A percentile compares a stretch with the other conserved stretches of the same genome.
phyloP scores from a whole-genome alignment of 2,888 invertebrate species.

The Phasia obesa region DNA sequence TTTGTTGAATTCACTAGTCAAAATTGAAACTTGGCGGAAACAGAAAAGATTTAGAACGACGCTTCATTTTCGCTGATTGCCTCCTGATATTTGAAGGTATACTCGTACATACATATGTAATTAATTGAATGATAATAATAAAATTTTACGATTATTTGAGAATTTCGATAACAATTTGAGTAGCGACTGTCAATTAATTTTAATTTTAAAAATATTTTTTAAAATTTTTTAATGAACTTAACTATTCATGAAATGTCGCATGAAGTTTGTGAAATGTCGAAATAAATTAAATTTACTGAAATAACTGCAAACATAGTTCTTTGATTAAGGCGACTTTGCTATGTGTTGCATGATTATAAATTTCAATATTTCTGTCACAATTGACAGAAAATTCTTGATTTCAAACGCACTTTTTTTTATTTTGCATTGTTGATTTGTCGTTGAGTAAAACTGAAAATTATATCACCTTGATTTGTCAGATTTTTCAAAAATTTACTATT shows the following conservation, averaged over 20 bases:
- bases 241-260: background rate
- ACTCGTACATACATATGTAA: too few species aligned
- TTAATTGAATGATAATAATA: too few species aligned
- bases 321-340: slow-evolving; percentile 36
- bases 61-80: too few species aligned
- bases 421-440: background rate
- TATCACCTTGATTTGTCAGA: slow-evolving; percentile 61
- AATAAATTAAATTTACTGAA: slow-evolving; percentile 4
- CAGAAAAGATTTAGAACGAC: too few species aligned
- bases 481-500: slow-evolving; percentile 36
- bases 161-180: too few species aligned
- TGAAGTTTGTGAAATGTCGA: slow-evolving; percentile 16
- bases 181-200: too few species aligned
- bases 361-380: slow-evolving; percentile 43
- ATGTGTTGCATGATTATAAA: background rate
- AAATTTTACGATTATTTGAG: too few species aligned
- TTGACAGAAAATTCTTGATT: slow-evolving; percentile 48
- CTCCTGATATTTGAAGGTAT: too few species aligned
- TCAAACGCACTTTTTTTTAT: slow-evolving; percentile 50
- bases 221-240: background rate
- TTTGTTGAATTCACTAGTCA: too few species aligned
- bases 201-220: background rate
- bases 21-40: too few species aligned
- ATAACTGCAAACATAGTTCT: background rate
- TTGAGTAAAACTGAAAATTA: slow-evolving; percentile 29